Base-by-base conservation (phyloP, 2,113 vertebrate species). In the Gavialis gangeticus region DNA sequence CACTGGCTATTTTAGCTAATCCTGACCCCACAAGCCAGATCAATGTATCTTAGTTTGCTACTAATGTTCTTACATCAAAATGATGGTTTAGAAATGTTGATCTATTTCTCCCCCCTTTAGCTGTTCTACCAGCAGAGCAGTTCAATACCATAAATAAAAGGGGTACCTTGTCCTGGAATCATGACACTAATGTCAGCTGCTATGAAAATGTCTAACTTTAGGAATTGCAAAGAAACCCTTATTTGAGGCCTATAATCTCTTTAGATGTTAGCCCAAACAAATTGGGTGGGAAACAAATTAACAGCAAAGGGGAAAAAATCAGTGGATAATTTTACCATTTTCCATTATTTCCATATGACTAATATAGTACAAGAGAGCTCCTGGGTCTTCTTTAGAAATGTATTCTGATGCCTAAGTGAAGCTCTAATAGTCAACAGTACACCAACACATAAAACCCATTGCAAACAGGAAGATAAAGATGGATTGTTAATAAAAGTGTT, bases 41-140 rank as follows among this genome's bases (percentile, higher is more conserved):
- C 99, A 98, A 99, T 99, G 98, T 98, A 98, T 98, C 98, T 98
- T 98, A 97, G 98, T 98, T 98, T 98, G 98, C 98, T 98, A 99
- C 99, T 99, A 98, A 99, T 98, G 98, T 99, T 98, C 98, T 98
- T 98, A 99, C 99, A 99, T 99, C 98, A 98, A 98, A 97, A 98
- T 98, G 98, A 98, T 97, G 98, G 98, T 98, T 98, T 97, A 98
- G 97, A 98, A 98, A 98, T 97, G 98, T 97, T 97, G 96, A 97
- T 97, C 98, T 97, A 95, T 97, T 18, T 6, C 91, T 96, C 64
- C 37, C 82, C 94, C 60, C 97, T 95, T 94, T 96, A 94, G 96
- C 84, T 85, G 91, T 95, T 96, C 94, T 90, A 85, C 86, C 73
- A 94, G 97, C 88, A 64, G 95, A 96, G 92, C 89, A 82, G 82